Evolutionary conservation across 2,797 vertebrate genomes (phyloP).

Genomic region (Pyrocephalus nanus): DNA sequence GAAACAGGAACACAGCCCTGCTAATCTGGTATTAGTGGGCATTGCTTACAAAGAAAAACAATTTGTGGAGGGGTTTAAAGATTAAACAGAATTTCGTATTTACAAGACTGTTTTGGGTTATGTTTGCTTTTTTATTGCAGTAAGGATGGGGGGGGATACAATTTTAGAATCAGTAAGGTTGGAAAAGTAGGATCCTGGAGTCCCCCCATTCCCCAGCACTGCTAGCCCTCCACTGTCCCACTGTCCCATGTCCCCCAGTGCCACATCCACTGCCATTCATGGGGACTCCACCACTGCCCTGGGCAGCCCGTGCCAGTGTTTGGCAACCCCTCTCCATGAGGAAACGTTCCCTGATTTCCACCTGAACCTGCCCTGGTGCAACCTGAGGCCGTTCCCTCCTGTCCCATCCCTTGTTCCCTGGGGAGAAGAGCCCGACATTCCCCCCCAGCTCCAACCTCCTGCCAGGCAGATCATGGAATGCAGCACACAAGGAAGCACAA

Average conservation of each 20-base stretch:
- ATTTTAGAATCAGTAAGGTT: background rate
- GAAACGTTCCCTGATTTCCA: background rate
- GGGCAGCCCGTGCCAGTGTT: background rate
- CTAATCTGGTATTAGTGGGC: background rate
- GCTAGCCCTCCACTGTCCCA: background rate
- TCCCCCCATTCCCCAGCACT: background rate
- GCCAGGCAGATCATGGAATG: accelerated
- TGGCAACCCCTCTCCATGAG: background rate
- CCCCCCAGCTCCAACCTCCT: background rate
- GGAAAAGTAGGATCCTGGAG: background rate
- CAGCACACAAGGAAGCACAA: background rate
- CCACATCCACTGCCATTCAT: background rate
- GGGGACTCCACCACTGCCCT: background rate
- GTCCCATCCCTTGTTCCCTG: background rate
- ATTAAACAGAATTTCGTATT: background rate
- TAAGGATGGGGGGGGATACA: background rate
- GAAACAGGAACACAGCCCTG: background rate
- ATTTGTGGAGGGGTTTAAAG: background rate
- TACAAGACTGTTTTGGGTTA: background rate
- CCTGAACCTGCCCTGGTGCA: too few relatives aligned
- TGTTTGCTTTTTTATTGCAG: background rate
- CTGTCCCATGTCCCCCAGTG: background rate
- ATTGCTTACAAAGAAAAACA: background rate
- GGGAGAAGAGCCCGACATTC: too few relatives aligned
- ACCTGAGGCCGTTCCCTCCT: background rate